A percentile compares a stretch with the other conserved stretches of the same genome.
phyloP scores from a whole-genome alignment of 2,888 invertebrate species.

The Rotaria magnacalcarata region DNA sequence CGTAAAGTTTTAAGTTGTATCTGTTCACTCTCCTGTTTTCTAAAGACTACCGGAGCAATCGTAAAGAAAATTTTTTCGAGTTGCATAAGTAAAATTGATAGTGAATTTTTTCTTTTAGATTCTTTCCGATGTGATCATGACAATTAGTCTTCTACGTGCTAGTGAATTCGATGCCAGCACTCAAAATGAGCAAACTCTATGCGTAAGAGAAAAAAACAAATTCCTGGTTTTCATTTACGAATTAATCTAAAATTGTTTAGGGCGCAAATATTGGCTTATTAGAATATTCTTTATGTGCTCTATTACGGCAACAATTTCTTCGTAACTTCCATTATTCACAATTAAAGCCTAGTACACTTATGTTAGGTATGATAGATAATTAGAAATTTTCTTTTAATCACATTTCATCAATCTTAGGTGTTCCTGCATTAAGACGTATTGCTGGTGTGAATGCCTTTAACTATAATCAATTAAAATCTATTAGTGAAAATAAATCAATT shows the following conservation, averaged over 20 bases:
- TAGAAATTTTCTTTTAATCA: neutral
- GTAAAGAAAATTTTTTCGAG: no score
- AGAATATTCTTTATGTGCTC: slow-evolving; percentile 27
- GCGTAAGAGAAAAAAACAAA: neutral
- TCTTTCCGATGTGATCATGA: neutral
- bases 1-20: no score
- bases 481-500: slow-evolving; percentile 13
- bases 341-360: slow-evolving; percentile 23
- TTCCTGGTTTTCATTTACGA: neutral
- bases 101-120: neutral
- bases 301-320: slow-evolving; percentile 32
- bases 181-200: neutral
- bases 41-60: no score
- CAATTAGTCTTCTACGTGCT: neutral
- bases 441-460: slow-evolving; percentile 17
- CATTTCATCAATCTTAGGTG: neutral
- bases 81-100: no score
- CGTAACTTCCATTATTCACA: slow-evolving; percentile 33
- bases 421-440: neutral
- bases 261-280: slow-evolving; percentile 22
- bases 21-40: no score
- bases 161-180: neutral
- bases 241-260: neutral
- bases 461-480: slow-evolving; percentile 12
- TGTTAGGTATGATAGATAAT: neutral